These are phyloP conservation scores for Psittacula echo DNA, from an alignment of 2,797 vertebrate genomes.

Conservation along the genomic window DNA sequence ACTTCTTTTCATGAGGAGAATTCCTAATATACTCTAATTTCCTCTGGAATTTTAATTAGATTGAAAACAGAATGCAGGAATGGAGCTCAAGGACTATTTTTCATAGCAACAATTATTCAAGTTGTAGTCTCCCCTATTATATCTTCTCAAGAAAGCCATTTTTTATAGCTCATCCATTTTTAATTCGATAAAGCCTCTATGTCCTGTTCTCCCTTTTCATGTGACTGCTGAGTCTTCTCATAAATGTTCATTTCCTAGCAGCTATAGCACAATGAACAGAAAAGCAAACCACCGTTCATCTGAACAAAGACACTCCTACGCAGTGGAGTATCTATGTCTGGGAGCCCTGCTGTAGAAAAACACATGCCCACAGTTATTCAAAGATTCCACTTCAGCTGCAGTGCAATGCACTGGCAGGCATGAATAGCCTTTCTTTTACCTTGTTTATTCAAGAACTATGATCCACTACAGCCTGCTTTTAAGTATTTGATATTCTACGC, in stretches of 20 bases:
- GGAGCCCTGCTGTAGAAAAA: conserved; percentile 13
- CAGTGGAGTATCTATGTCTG: background rate
- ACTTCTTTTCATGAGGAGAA: conserved; percentile 24
- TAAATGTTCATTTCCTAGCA: conserved; percentile 47
- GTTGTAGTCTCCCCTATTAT: conserved; percentile 10
- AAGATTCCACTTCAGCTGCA: conserved; percentile 21
- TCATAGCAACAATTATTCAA: conserved; percentile 41
- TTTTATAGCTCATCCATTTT: conserved; percentile 60
- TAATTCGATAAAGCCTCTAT: conserved; percentile 53
- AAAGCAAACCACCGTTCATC: background rate
- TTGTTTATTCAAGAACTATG: conserved; percentile 51
- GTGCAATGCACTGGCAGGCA: background rate
- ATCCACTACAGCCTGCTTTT: conserved; percentile 26
- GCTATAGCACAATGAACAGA: conserved; percentile 24
- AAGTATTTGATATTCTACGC: conserved; percentile 24
- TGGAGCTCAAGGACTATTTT: conserved; percentile 24
- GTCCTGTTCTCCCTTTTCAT: conserved; percentile 28
- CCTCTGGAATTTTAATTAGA: conserved; percentile 44
- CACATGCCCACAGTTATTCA: conserved; percentile 27
- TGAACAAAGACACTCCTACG: conserved; percentile 54
- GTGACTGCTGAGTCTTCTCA: background rate
- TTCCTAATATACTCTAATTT: conserved; percentile 12
- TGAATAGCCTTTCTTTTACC: conserved; percentile 42
- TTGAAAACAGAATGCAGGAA: background rate
- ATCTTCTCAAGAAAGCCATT: conserved; percentile 42